These are phyloP conservation scores for Trachops cirrhosus DNA, from an alignment of 2,797 vertebrate species.

Conservation along the genomic window DNA sequence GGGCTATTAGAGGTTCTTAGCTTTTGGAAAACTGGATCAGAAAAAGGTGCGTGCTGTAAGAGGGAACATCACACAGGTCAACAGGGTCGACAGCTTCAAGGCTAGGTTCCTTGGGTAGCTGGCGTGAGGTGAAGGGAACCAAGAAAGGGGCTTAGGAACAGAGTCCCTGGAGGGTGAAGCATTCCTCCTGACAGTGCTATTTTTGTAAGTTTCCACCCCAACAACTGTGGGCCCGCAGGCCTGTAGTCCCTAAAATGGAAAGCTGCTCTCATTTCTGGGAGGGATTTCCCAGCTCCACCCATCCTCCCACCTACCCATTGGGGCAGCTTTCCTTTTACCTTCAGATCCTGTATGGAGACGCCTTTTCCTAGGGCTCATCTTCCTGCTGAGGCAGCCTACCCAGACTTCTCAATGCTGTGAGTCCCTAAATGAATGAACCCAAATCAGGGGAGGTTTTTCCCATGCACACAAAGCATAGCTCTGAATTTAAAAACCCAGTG, in stretches of 20 bases:
- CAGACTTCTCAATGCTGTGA: constrained; percentile 52
- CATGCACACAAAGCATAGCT: neutral
- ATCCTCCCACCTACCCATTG: neutral
- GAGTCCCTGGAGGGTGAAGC: neutral
- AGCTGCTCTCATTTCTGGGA: neutral
- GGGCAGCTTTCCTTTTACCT: neutral
- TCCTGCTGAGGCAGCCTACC: constrained; percentile 25
- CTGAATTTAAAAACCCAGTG: neutral
- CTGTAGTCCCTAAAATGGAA: neutral
- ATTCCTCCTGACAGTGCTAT: neutral
- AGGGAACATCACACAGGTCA: neutral
- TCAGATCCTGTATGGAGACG: neutral
- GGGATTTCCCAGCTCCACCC: neutral
- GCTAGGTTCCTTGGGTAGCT: neutral
- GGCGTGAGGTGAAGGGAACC: neutral
- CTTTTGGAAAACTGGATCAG: neutral
- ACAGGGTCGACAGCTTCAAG: neutral
- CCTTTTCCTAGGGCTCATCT: constrained; percentile 60
- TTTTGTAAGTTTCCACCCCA: neutral
- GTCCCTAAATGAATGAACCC: neutral
- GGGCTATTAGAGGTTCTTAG: neutral
- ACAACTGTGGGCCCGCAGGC: neutral
- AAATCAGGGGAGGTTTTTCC: neutral
- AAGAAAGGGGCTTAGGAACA: neutral
- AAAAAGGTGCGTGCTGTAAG: neutral